Evolutionary conservation across 1,140 invertebrate genomes (phyloP), one percentile per base, ranked within the genome.

Genomic region (Microplitis mediator): DNA sequence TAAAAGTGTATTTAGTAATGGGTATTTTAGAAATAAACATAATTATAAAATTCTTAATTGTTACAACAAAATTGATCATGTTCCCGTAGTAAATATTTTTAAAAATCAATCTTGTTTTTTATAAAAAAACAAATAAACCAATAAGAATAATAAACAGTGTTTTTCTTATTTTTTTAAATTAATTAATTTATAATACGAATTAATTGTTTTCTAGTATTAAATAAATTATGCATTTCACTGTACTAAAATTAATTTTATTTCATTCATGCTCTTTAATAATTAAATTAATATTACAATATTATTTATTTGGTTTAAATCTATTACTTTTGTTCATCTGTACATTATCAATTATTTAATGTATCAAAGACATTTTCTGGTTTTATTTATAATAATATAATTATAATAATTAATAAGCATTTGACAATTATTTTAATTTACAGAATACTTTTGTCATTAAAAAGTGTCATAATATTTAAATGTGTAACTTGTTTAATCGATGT

Each of bases 171-270:
- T 16, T 1, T 54, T 54, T n/a, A 14, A 8, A 54, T 54, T 54
- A 3, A 54, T 54, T 16, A 54, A 54, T 54, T 14, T 54, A 54
- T 14, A 54, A 54, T 14, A 16, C 52, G 5, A 45, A 45, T 6
- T 9, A 45, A 8, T 39, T 8, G 9, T 8, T 8, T 45, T 45
- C 14, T 54, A n/a, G n/a, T 54, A 14, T 14, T 69, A 72, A 68
- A 66, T n/a, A 70, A 75, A 69, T 61, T 4, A 5, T 32, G 8
- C 32, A 31, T 32, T 61, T 31, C 23, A 31, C 11, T 61, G 16
- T 61, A 65, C 63, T 69, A 35, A 60, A 61, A 35, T 58, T 68
- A 51, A 71, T 62, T 11, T 50, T 60, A 71, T 63, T 60, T 9
- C 14, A 31, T 60, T 32, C 34, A 45, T 31, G 14, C 50, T 58